phyloP scores from a whole-genome alignment of 2,888 invertebrate genomes.

The Brachypalpus laphriformis region DNA sequence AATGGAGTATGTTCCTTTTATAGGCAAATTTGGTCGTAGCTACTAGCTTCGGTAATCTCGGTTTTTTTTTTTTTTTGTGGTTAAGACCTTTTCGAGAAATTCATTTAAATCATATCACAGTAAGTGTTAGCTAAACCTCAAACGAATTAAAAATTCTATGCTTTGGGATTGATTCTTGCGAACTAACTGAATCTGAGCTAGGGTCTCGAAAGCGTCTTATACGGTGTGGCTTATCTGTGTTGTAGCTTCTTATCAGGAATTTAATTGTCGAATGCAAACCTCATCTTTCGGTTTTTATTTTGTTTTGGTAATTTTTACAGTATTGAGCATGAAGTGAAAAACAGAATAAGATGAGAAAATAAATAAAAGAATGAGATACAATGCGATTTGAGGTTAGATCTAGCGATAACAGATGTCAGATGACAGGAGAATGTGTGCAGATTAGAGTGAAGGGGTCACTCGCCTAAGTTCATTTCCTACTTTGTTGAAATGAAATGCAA shows the following conservation, averaged over 20 bases:
- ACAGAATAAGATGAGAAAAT: conserved; percentile 1
- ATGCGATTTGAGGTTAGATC: conserved; percentile 30
- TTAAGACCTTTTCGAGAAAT: conserved; percentile 42
- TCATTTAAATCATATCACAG: conserved; percentile 45
- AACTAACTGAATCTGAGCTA: conserved; percentile 55
- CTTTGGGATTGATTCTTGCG: conserved; percentile 36
- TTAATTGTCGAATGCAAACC: conserved; percentile 61
- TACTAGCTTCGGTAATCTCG: conserved; percentile 43
- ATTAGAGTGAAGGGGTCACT: conserved; percentile 1
- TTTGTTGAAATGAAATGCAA: background rate
- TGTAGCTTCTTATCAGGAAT: conserved; percentile 52
- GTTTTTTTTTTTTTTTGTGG: conserved; percentile 59
- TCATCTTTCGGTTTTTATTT: conserved; percentile 50
- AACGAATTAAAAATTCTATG: conserved; percentile 12
- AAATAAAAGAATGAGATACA: background rate
- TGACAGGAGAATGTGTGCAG: background rate
- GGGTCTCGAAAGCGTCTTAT: conserved; percentile 53
- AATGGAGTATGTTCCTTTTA: conserved; percentile 40
- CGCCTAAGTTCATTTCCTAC: background rate
- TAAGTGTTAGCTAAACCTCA: conserved; percentile 15
- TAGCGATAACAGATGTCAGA: conserved; percentile 10
- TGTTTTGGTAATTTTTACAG: conserved; percentile 8
- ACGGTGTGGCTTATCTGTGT: conserved; percentile 45
- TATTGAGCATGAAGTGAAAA: background rate
- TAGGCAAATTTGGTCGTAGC: background rate